phyloP scores from a whole-genome alignment of 2,888 invertebrate species.

The Electrophaes corylata region DNA sequence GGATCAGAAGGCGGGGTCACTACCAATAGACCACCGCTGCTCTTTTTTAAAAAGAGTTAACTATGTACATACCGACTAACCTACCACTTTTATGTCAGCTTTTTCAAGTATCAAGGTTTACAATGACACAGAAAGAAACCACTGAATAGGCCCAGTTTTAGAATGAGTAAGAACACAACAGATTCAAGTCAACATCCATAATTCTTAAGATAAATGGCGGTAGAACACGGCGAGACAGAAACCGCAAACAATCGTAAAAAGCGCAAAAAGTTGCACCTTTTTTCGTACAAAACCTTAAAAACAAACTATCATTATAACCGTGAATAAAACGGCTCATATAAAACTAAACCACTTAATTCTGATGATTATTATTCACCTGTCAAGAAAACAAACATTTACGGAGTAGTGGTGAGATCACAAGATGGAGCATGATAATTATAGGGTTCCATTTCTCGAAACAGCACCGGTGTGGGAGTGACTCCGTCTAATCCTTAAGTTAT shows the following conservation, averaged over 20 bases:
- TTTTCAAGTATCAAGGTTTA: too few species aligned
- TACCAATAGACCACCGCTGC: too few species aligned
- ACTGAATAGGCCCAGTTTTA: constrained; percentile 2
- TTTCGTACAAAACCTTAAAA: constrained; percentile 6
- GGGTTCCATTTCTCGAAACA: too few species aligned
- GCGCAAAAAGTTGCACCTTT: constrained; percentile 16
- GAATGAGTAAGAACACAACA: constrained; percentile 2
- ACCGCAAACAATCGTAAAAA: constrained; percentile 5
- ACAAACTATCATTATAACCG: constrained; percentile 41
- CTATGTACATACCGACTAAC: too few species aligned
- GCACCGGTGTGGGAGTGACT: too few species aligned
- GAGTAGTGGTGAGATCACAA: constrained; percentile 47
- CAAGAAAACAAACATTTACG: constrained; percentile 72
- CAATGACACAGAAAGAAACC: too few species aligned
- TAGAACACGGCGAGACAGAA: constrained; percentile 6
- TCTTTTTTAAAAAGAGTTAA: too few species aligned
- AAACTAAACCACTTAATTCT: constrained; percentile 53
- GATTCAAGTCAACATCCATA: constrained; percentile 13
- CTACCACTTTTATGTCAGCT: too few species aligned
- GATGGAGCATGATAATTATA: constrained; percentile 63
- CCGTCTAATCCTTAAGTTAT: too few species aligned
- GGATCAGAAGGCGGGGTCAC: too few species aligned
- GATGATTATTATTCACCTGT: constrained; percentile 67
- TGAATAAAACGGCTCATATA: constrained; percentile 50
- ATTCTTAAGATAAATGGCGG: constrained; percentile 28